Evolutionary conservation across 2,797 vertebrate species (phyloP).

Genomic region (Emys orbicularis): DNA sequence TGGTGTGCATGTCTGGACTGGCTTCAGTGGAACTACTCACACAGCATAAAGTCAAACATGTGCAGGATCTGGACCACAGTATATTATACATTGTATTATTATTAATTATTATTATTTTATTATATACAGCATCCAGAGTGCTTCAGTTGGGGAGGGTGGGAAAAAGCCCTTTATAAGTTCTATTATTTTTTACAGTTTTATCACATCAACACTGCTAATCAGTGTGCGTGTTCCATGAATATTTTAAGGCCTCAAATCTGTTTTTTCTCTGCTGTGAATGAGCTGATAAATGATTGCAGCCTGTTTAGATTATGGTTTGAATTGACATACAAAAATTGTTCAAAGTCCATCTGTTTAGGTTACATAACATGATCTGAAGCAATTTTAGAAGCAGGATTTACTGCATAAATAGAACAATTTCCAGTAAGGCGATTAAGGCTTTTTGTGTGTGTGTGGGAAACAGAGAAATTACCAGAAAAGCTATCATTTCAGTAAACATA

Average conservation of each 20-base stretch:
- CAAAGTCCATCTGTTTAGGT: constrained; percentile 79
- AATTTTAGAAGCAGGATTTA: constrained; percentile 77
- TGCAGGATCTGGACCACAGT: background rate
- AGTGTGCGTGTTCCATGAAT: background rate
- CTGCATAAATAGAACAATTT: constrained; percentile 79
- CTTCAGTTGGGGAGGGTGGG: constrained; percentile 8
- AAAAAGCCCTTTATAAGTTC: background rate
- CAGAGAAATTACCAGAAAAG: constrained; percentile 74
- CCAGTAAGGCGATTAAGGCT: constrained; percentile 76
- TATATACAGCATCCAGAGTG: constrained; percentile 16
- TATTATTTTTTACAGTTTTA: background rate
- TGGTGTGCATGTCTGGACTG: background rate
- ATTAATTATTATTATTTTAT: background rate
- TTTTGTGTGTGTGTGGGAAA: constrained; percentile 60
- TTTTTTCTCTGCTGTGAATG: constrained; percentile 27
- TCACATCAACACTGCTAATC: background rate
- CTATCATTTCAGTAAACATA: constrained; percentile 65
- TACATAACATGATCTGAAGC: constrained; percentile 80
- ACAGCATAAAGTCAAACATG: background rate
- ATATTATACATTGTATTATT: background rate
- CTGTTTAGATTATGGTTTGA: constrained; percentile 67
- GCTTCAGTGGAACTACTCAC: background rate
- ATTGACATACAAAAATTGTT: constrained; percentile 62
- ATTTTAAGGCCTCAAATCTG: background rate
- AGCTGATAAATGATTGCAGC: constrained; percentile 56